Conservation (phyloP, 92 coral and sea anemone genomes). For the Galaxea fascicularis region DNA sequence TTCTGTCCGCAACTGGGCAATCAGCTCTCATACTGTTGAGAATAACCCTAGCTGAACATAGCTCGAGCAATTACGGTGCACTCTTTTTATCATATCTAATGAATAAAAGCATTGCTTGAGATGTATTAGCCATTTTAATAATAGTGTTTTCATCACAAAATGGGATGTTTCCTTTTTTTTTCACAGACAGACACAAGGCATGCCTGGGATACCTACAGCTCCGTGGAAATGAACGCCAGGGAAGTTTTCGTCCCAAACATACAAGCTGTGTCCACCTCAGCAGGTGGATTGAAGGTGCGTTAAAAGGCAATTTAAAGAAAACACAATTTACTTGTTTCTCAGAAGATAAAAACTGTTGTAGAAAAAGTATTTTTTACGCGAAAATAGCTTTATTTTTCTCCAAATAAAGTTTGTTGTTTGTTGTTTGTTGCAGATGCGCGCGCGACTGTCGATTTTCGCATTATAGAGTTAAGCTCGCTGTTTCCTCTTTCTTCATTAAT, state of each 20-base stretch:
- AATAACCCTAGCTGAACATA: too few species aligned
- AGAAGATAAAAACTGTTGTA: too few species aligned
- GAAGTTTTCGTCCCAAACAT: conserved; percentile 34
- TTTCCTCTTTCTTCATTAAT: neutral
- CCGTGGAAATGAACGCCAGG: neutral
- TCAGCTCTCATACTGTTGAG: neutral
- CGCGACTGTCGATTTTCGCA: too few species aligned
- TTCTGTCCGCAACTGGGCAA: neutral
- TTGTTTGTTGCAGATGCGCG: too few species aligned
- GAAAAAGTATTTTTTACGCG: too few species aligned
- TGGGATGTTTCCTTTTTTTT: too few species aligned
- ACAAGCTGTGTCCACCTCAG: conserved; percentile 42
- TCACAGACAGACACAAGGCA: conserved; percentile 28
- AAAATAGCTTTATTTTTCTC: too few species aligned
- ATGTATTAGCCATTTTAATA: too few species aligned
- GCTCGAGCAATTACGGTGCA: too few species aligned
- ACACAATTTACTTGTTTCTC: neutral
- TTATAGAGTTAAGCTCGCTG: neutral
- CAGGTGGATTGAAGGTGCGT: conserved; percentile 9
- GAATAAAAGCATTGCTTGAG: neutral
- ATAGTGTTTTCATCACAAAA: too few species aligned
- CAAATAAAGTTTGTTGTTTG: too few species aligned
- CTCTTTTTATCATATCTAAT: neutral
- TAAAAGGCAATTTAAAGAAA: too few species aligned
- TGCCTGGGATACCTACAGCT: conserved; percentile 13